Percentiles rank a stretch among this genome's conserved stretches.
Conservation (phyloP, 2,888 invertebrate species). For the Drosophila koepferae region DNA sequence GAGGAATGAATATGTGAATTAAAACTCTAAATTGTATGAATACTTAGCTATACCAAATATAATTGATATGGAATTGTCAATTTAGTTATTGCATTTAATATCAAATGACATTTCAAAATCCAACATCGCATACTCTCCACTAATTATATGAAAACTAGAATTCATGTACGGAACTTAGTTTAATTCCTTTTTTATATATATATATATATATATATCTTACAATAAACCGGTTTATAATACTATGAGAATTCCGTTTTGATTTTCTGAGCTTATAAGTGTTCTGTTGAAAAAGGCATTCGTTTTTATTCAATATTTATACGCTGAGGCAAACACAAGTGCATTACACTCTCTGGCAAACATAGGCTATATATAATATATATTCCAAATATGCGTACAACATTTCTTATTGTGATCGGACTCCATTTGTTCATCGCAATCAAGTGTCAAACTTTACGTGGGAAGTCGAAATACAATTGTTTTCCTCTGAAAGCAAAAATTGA, state of each 20-base stretch:
- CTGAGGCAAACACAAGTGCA: conserved; percentile 11
- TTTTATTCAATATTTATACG: conserved; percentile 23
- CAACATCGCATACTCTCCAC: conserved; percentile 16
- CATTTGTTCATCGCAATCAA: conserved; percentile 6
- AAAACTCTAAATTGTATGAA: neutral
- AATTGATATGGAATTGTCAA: too few relatives aligned
- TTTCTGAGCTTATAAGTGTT: conserved; percentile 31
- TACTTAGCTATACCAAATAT: conserved; percentile 3
- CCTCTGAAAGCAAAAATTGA: neutral
- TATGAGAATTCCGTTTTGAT: conserved; percentile 21
- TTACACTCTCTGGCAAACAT: neutral
- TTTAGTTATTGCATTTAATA: conserved; percentile 8
- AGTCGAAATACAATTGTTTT: neutral
- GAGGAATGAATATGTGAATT: neutral
- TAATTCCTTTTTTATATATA: neutral
- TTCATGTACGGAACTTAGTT: conserved; percentile 17
- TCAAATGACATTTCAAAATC: conserved; percentile 12
- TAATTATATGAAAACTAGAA: neutral
- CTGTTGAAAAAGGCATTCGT: neutral
- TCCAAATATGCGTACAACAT: conserved; percentile 14
- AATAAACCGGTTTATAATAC: conserved; percentile 48
- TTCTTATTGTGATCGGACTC: conserved; percentile 4
- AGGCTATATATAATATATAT: neutral
- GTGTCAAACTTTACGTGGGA: conserved; percentile 36
- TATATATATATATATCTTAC: neutral